Percentiles rank a stretch among this genome's conserved stretches.
Evolutionary conservation across 2,113 vertebrate species (phyloP).

Genomic region (Charina bottae): DNA sequence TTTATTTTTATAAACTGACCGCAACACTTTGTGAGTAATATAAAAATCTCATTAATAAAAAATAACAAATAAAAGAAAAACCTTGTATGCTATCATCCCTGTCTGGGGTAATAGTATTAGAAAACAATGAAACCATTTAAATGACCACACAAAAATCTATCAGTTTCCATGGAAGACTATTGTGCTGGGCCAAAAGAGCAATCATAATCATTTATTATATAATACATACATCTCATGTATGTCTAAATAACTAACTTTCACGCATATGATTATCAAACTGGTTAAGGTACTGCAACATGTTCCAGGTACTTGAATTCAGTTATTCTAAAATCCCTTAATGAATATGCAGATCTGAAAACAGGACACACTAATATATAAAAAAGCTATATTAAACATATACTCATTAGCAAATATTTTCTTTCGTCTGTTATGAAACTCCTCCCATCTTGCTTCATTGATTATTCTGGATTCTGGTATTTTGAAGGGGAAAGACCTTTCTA

Average conservation of each 20-base stretch:
- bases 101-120: not conserved
- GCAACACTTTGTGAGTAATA: not conserved
- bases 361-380: not conserved
- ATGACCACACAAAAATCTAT: not conserved
- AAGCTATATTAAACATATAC: not conserved
- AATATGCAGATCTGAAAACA: not conserved
- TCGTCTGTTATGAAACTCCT: not conserved
- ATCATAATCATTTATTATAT: not conserved
- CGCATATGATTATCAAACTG: not conserved
- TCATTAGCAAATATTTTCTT: not conserved
- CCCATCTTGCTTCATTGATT: not conserved
- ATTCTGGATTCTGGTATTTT: not conserved
- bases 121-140: not conserved
- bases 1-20: not conserved
- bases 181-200: too few species aligned
- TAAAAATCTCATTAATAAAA: not conserved
- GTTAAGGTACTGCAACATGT: not conserved
- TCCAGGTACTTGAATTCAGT: not conserved
- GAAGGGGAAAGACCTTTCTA: not conserved
- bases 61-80: not conserved
- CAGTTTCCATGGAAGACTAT: not conserved
- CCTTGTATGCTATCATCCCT: not conserved
- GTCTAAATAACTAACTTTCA: not conserved
- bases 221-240: not conserved
- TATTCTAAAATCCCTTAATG: not conserved